Conservation (phyloP, 2,888 invertebrate species). For the Tipula helvola region DNA sequence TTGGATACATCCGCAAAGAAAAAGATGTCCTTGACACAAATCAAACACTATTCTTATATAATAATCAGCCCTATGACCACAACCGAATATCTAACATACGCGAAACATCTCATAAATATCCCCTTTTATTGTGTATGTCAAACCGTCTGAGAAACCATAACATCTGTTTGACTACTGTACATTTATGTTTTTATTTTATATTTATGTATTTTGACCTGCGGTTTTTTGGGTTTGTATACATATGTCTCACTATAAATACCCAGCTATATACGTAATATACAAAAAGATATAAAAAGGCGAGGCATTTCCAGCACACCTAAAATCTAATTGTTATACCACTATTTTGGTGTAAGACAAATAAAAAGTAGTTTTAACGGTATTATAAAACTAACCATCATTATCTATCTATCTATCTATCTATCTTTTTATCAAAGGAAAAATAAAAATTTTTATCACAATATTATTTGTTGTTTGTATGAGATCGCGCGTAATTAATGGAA, state of each 20-base stretch:
- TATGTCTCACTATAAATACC: neutral
- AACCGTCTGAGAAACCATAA: neutral
- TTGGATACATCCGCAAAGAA: too few species aligned
- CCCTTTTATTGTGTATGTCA: neutral
- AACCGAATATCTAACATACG: neutral
- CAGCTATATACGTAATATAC: neutral
- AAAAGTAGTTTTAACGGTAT: neutral
- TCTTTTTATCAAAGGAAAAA: neutral
- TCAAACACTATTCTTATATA: neutral
- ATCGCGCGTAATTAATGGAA: neutral
- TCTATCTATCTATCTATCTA: neutral
- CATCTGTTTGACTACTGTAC: slow-evolving; percentile 4
- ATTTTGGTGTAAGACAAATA: neutral
- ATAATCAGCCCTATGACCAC: neutral
- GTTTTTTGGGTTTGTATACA: neutral
- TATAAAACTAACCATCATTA: neutral
- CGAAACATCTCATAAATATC: neutral
- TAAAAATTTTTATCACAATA: neutral
- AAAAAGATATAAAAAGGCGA: neutral
- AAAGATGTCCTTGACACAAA: neutral
- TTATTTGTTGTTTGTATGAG: neutral
- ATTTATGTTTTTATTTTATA: neutral
- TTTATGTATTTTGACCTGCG: neutral
- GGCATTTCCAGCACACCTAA: neutral
- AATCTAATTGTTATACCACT: neutral